Base-by-base conservation (phyloP, 1,140 invertebrate species). In the Ooceraea biroi region DNA sequence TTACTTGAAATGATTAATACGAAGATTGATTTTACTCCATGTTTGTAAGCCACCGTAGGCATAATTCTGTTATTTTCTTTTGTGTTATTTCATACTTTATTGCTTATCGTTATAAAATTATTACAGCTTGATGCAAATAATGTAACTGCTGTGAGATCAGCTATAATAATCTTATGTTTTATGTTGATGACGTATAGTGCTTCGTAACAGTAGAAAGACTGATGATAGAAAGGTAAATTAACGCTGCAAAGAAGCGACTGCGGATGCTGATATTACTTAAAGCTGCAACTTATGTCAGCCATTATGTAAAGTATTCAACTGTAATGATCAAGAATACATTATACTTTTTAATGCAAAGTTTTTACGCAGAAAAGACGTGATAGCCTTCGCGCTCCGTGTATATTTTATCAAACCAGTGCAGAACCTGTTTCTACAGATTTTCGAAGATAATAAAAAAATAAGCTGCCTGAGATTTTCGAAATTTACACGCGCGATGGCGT, bases 261-360 rank as follows among this genome's bases (percentile, higher is more conserved):
- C 19, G 10, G 46, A 3, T 22, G 3, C 12, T 57, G 30, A 55
- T 30, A 55, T 19, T 36, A 48, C n/a, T 17, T 19, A 36, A 14
- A 72, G 8, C 36, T 57, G 55, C 5, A 72, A 72, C 30, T 19
- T 57, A 41, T 57, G 22, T 19, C 5, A 55, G 25, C 55, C 36
- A 55, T 71, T 58, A 58, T 14, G 36, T 57, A 72, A 36, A 57
- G 30, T n/a, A 57, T 22, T 41, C 17, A 10, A 41, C 0, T 19
- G 0, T 55, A 4, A 72, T 27, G 12, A 55, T 55, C 27, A 55
- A 52, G 25, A 27, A 57, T 71, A 72, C 55, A 57, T 57, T 57
- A 72, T 72, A 72, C 30, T 72, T 36, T 72, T 72, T 10, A 25
- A 72, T 11, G 19, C 27, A 36, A 22, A 12, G 52, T 71, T 55